Percentiles rank a stretch among this genome's conserved stretches.
These are phyloP conservation scores for Cloeon dipterum DNA, from an alignment of 2,888 invertebrate genomes.

Conservation along the genomic window DNA sequence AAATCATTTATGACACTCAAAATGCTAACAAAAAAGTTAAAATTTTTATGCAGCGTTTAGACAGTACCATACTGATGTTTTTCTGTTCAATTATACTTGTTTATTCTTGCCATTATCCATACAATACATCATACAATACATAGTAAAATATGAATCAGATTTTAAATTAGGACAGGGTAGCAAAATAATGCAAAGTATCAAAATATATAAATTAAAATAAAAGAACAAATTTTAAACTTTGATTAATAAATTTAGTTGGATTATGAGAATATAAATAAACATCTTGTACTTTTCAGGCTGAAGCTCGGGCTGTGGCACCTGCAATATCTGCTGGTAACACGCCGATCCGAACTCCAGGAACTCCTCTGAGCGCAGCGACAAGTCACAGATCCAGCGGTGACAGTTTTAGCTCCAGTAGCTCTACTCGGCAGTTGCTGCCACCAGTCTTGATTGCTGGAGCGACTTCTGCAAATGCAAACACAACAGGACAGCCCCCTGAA, in stretches of 20 bases:
- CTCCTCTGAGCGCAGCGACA: conserved; percentile 30
- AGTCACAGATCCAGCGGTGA: conserved; percentile 55
- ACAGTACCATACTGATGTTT: too few relatives aligned
- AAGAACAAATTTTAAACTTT: background rate
- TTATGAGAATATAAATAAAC: too few relatives aligned
- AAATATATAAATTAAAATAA: too few relatives aligned
- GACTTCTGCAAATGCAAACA: background rate
- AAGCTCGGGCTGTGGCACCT: background rate
- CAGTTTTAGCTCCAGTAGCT: conserved; percentile 61
- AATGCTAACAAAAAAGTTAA: too few relatives aligned
- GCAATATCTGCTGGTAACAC: background rate
- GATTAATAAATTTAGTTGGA: background rate
- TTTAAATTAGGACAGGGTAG: too few relatives aligned
- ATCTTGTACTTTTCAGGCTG: too few relatives aligned
- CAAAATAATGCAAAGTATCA: too few relatives aligned
- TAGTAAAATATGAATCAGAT: too few relatives aligned
- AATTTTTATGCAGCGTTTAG: background rate
- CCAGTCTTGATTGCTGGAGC: conserved; percentile 1
- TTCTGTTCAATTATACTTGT: too few relatives aligned
- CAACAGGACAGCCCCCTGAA: background rate
- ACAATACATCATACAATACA: too few relatives aligned
- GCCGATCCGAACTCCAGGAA: conserved; percentile 23
- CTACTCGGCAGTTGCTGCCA: conserved; percentile 45
- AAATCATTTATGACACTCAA: too few relatives aligned
- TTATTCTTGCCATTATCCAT: too few relatives aligned